phyloP scores from a whole-genome alignment of 2,888 invertebrate species.

The Tetranychus piercei region DNA sequence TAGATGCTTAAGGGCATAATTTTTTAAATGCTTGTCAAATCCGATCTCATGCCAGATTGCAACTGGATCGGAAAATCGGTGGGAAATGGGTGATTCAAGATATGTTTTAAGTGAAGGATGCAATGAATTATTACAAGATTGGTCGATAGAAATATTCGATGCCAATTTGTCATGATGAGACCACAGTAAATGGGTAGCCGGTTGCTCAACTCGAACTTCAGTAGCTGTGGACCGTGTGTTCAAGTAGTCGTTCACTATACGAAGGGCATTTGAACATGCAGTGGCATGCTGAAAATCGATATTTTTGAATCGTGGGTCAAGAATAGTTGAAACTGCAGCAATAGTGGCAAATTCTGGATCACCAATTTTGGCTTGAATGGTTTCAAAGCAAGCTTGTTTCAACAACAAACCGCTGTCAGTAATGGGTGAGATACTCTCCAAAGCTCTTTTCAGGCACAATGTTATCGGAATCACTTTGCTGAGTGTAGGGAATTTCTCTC shows the following conservation, averaged over 20 bases:
- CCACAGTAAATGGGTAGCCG: neutral
- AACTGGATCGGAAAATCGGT: neutral
- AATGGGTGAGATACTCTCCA: neutral
- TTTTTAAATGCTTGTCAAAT: conserved; percentile 1
- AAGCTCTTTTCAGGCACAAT: neutral
- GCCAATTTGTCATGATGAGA: conserved; percentile 4
- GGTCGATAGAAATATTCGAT: neutral
- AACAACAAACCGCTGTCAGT: neutral
- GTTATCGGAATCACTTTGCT: conserved; percentile 4
- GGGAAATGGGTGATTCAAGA: neutral
- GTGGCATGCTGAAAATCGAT: neutral
- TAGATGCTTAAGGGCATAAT: conserved; percentile 4
- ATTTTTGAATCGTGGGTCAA: conserved; percentile 7
- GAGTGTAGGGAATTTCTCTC: neutral
- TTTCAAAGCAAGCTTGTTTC: neutral
- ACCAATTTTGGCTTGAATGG: conserved; percentile 1
- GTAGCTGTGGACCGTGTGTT: neutral
- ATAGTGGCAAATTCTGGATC: neutral
- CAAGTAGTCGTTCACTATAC: neutral
- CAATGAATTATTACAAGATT: neutral
- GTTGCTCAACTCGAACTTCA: neutral
- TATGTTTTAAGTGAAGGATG: conserved; percentile 3
- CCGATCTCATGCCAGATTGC: conserved; percentile 5
- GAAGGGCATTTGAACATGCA: neutral
- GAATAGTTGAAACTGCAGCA: conserved; percentile 1